Percentiles rank a stretch among this genome's conserved stretches.
Conservation (phyloP, 1,140 invertebrate genomes). For the Plodia interpunctella region DNA sequence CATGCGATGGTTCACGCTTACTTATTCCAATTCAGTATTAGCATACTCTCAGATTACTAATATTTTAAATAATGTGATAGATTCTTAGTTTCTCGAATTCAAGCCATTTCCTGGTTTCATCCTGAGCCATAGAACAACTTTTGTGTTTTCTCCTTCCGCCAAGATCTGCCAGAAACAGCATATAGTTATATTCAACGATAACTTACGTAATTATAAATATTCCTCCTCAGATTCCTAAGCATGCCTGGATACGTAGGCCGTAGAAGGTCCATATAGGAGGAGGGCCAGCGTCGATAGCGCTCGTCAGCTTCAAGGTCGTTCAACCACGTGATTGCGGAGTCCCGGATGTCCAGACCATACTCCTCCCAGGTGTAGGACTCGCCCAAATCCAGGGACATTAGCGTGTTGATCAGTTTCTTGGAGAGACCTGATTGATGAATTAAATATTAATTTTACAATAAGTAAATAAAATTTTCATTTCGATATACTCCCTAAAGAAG, state of each 20-base stretch:
- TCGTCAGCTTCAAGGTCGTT: conserved; percentile 97
- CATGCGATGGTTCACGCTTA: too few relatives aligned
- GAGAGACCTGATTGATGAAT: conserved; percentile 58
- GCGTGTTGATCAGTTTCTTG: conserved; percentile 70
- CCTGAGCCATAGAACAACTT: too few relatives aligned
- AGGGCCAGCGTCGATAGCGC: conserved; percentile 91
- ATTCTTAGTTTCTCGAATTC: too few relatives aligned
- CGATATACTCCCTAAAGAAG: too few relatives aligned
- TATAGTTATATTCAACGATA: too few relatives aligned
- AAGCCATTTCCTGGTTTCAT: too few relatives aligned
- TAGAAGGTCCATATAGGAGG: conserved; percentile 91
- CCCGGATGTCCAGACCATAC: conserved; percentile 95
- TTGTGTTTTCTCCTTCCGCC: too few relatives aligned
- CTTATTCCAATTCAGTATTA: too few relatives aligned
- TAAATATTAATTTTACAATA: conserved; percentile 4
- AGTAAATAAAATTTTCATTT: too few relatives aligned
- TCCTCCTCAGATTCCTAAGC: conserved; percentile 94
- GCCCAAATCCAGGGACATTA: conserved; percentile 88
- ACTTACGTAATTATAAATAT: conserved; percentile 83
- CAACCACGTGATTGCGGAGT: conserved; percentile 93
- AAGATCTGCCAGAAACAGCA: too few relatives aligned
- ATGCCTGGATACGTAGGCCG: conserved; percentile 98
- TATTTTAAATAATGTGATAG: too few relatives aligned
- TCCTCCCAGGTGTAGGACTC: conserved; percentile 79
- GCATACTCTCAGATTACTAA: too few relatives aligned